These are phyloP conservation scores for Lepidocolaptes lacrymiger DNA, from an alignment of 2,797 vertebrate genomes.

Conservation along the genomic window DNA sequence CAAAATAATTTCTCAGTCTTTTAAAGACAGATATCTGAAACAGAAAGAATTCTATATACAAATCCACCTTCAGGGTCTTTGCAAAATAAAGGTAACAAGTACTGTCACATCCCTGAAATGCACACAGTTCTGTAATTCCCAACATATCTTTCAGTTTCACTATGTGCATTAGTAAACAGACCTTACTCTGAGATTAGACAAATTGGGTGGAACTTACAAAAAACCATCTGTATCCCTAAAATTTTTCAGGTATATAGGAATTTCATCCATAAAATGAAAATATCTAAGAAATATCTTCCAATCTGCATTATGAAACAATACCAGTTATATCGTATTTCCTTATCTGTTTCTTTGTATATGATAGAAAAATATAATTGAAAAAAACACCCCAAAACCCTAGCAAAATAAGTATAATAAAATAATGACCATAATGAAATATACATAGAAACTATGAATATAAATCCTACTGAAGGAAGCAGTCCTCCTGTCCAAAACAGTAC, in stretches of 20 bases:
- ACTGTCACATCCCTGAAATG: neutral
- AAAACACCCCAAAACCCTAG: fast-evolving
- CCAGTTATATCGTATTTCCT: neutral
- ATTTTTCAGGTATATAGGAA: neutral
- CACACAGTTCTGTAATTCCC: neutral
- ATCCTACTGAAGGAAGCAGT: neutral
- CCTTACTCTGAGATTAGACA: neutral
- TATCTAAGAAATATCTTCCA: neutral
- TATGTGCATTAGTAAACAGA: neutral
- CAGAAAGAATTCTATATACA: neutral
- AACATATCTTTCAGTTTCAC: neutral
- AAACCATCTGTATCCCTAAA: neutral
- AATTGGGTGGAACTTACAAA: neutral
- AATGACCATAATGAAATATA: neutral
- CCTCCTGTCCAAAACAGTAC: neutral
- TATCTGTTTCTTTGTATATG: neutral
- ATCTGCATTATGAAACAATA: neutral
- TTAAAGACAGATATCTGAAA: neutral
- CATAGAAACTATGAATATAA: neutral
- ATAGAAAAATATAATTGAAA: neutral
- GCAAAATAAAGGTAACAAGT: neutral
- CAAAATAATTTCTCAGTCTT: neutral
- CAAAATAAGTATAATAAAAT: neutral
- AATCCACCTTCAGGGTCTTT: neutral
- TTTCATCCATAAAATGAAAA: neutral